Evolutionary conservation across 2,888 invertebrate species (phyloP).

Genomic region (Agrenia bidenticulata): DNA sequence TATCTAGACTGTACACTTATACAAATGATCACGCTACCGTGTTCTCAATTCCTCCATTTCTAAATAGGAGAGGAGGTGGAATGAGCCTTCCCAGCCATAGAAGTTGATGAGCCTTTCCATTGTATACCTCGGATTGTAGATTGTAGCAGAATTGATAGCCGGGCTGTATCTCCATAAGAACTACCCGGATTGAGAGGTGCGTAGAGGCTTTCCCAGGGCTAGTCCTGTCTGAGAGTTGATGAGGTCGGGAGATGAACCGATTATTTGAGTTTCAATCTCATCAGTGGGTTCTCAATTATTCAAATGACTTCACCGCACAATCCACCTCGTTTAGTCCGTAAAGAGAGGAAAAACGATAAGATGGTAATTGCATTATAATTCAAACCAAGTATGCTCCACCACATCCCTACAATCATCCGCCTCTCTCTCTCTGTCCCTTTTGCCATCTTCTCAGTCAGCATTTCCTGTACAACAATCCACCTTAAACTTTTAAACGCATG

Average conservation of each 20-base stretch:
- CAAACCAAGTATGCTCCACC: constrained; percentile 3
- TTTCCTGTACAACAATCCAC: too few relatives aligned
- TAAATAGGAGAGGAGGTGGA: constrained; percentile 9
- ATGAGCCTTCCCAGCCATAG: not conserved
- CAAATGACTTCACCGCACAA: constrained; percentile 15
- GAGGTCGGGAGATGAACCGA: constrained; percentile 16
- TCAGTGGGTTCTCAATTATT: constrained; percentile 17
- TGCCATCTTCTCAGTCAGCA: too few relatives aligned
- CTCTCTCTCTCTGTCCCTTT: too few relatives aligned
- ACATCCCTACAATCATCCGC: too few relatives aligned
- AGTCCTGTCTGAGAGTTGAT: not conserved
- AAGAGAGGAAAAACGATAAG: constrained; percentile 7
- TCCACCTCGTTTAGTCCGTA: not conserved
- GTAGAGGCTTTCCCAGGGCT: too few relatives aligned
- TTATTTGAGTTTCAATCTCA: constrained; percentile 21
- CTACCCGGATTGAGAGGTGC: not conserved
- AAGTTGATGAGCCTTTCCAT: not conserved
- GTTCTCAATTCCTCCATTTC: too few relatives aligned
- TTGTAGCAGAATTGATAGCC: not conserved
- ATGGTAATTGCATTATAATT: constrained; percentile 8
- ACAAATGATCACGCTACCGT: too few relatives aligned
- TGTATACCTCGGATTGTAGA: not conserved
- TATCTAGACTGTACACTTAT: too few relatives aligned
- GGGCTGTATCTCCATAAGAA: too few relatives aligned
- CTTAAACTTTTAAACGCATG: too few relatives aligned